Percentiles rank a stretch among this genome's conserved stretches.
phyloP scores from a whole-genome alignment of 2,113 vertebrate species.

The Quiscalus mexicanus region DNA sequence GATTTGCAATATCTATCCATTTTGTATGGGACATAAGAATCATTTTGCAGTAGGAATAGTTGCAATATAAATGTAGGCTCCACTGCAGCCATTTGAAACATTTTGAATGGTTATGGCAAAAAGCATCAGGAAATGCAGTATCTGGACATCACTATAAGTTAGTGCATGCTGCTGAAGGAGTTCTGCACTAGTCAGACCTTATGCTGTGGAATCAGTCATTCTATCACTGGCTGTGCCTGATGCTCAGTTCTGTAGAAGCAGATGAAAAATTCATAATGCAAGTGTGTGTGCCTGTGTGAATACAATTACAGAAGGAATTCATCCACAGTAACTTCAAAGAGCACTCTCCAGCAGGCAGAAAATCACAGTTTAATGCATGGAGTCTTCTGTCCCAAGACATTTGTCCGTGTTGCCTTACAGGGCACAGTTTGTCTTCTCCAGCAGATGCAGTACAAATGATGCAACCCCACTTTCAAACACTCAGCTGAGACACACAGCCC shows the following conservation, averaged over 20 bases:
- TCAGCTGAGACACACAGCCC: not conserved
- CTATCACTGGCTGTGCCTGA: not conserved
- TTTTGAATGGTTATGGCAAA: not conserved
- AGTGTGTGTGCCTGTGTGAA: not conserved
- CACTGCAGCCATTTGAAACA: not conserved
- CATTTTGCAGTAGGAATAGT: not conserved
- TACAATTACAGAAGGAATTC: not conserved
- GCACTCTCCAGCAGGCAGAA: constrained; percentile 17
- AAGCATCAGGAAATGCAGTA: not conserved
- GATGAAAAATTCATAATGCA: not conserved
- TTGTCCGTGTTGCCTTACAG: not conserved
- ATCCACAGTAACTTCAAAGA: not conserved
- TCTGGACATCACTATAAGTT: not conserved
- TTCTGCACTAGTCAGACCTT: not conserved
- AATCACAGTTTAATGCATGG: not conserved
- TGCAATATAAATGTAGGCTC: not conserved
- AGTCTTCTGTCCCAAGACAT: not conserved
- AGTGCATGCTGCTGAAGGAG: not conserved
- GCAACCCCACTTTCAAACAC: not conserved
- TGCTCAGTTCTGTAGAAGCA: not conserved
- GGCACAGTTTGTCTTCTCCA: constrained; percentile 3
- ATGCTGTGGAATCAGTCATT: fast-evolving
- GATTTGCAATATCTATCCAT: not conserved
- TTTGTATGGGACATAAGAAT: not conserved
- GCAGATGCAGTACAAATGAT: not conserved